Percentiles rank a stretch among this genome's conserved stretches.
Evolutionary conservation across 2,113 vertebrate species (phyloP).

Genomic region (Strix uralensis): DNA sequence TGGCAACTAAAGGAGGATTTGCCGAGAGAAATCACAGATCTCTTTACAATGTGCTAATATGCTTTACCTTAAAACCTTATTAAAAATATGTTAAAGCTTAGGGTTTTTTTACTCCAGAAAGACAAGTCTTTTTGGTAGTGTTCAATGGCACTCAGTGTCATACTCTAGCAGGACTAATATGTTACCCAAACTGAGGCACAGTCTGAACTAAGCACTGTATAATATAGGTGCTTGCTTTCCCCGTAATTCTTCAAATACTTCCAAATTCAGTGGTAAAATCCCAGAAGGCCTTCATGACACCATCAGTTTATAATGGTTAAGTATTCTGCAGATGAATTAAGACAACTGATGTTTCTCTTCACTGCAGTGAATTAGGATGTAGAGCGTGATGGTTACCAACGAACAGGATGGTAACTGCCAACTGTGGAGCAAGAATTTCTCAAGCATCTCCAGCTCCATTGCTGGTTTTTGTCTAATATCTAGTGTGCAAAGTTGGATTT

Average conservation of each 20-base stretch:
- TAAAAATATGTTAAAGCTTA: background rate
- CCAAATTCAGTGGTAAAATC: background rate
- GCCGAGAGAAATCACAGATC: background rate
- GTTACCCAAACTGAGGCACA: background rate
- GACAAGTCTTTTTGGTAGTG: background rate
- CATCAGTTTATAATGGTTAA: background rate
- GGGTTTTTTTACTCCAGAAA: background rate
- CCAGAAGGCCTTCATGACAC: background rate
- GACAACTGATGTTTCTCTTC: background rate
- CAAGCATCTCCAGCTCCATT: background rate
- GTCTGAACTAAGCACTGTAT: background rate
- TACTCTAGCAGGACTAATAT: background rate
- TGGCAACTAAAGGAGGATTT: background rate
- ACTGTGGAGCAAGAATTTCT: background rate
- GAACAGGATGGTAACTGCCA: background rate
- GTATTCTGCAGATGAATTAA: background rate
- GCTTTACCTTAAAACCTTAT: background rate
- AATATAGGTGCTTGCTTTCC: background rate
- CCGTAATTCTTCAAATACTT: background rate
- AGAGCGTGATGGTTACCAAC: rapidly evolving
- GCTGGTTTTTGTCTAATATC: background rate
- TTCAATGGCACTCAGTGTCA: background rate
- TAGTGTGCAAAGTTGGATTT: background rate
- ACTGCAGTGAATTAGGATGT: background rate
- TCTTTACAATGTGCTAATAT: background rate